phyloP scores from a whole-genome alignment of 2,113 vertebrate genomes.

The Corydoras sp. region DNA sequence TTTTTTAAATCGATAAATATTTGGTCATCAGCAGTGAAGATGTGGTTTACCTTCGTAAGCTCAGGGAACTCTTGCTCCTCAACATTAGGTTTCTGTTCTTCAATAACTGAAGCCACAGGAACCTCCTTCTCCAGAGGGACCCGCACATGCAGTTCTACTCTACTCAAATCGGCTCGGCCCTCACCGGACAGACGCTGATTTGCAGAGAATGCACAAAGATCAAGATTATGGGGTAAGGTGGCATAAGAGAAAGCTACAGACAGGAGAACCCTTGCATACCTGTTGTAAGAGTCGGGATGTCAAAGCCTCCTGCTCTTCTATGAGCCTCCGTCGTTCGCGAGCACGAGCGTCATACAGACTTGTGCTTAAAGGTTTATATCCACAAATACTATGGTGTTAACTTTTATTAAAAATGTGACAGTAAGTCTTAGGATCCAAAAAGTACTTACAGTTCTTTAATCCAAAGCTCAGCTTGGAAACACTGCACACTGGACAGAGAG shows the following conservation, averaged over 20 bases:
- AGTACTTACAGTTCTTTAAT: slow-evolving; percentile 93
- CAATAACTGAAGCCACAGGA: slow-evolving; percentile 68
- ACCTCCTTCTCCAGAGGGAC: slow-evolving; percentile 93
- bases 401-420: not conserved
- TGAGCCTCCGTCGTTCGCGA: slow-evolving; percentile 82
- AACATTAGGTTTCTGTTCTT: slow-evolving; percentile 56
- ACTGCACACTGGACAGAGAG: slow-evolving; percentile 64
- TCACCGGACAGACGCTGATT: slow-evolving; percentile 77
- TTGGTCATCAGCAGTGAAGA: no score
- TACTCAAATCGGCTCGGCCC: slow-evolving; percentile 58
- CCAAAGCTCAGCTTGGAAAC: slow-evolving; percentile 90
- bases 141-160: slow-evolving; percentile 78
- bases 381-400: not conserved
- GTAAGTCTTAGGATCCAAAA: not conserved
- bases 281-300: slow-evolving; percentile 79
- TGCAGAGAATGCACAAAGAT: not conserved
- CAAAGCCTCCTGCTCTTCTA: slow-evolving; percentile 85
- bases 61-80: slow-evolving; percentile 82
- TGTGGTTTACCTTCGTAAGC: slow-evolving; percentile 74
- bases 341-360: slow-evolving; percentile 90
- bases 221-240: not conserved
- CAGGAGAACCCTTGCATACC: slow-evolving; percentile 56
- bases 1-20: no score
- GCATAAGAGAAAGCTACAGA: not conserved
- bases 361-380: slow-evolving; percentile 61